A percentile compares a stretch with the other conserved stretches of the same genome.
phyloP scores from a whole-genome alignment of 2,113 vertebrate genomes.

The Corydoras sp. region DNA sequence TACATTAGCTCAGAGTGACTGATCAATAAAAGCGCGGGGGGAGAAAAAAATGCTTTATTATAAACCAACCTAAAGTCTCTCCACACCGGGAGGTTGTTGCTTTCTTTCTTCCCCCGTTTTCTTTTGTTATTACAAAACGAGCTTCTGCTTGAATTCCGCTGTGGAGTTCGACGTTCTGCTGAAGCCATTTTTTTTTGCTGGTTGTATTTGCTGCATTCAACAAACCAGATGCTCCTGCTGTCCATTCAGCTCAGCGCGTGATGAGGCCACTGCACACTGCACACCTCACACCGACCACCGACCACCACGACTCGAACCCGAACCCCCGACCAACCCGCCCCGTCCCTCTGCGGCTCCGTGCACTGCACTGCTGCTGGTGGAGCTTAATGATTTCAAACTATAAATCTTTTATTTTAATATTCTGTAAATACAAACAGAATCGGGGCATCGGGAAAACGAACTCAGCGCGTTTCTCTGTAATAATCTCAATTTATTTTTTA shows the following conservation, averaged over 20 bases:
- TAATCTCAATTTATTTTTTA: too few relatives aligned
- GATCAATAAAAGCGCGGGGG: constrained; percentile 97
- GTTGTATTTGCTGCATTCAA: constrained; percentile 25
- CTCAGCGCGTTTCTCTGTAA: too few relatives aligned
- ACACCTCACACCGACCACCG: too few relatives aligned
- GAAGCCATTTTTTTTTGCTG: constrained; percentile 25
- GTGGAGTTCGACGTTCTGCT: constrained; percentile 8
- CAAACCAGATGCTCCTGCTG: constrained; percentile 21
- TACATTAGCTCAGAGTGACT: constrained; percentile 99
- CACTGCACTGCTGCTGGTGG: too few relatives aligned
- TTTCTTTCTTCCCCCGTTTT: constrained; percentile 33
- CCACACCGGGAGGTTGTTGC: constrained; percentile 45
- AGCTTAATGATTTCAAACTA: too few relatives aligned
- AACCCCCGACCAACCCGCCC: too few relatives aligned
- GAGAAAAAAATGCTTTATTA: constrained; percentile 78
- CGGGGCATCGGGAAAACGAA: too few relatives aligned
- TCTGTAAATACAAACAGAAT: too few relatives aligned
- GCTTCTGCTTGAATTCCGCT: constrained; percentile 24
- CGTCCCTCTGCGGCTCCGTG: too few relatives aligned
- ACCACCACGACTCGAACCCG: too few relatives aligned
- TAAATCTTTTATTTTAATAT: too few relatives aligned
- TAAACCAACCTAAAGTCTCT: constrained; percentile 72
- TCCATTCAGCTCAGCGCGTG: background rate
- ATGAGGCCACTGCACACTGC: background rate
- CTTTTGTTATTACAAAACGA: constrained; percentile 41